These are phyloP conservation scores for Sebastes melanostomus DNA, from an alignment of 2,797 vertebrate species.

Conservation along the genomic window DNA sequence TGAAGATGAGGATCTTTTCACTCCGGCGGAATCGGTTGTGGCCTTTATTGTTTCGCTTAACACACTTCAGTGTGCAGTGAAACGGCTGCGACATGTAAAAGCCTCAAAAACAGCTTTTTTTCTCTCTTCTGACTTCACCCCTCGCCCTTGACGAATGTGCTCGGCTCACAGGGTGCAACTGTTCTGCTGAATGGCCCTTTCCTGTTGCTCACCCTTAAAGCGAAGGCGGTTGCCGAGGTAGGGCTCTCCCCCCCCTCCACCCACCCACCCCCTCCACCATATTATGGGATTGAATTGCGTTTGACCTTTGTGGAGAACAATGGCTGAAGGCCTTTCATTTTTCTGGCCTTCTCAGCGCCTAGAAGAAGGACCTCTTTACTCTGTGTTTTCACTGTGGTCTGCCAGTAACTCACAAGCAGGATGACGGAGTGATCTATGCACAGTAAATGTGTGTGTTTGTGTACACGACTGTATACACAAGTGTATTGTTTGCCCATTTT, in stretches of 20 bases:
- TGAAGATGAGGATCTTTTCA: slow-evolving; percentile 73
- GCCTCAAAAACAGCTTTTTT: slow-evolving; percentile 54
- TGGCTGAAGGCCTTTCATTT: slow-evolving; percentile 82
- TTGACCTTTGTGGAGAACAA: slow-evolving; percentile 87
- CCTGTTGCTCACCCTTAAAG: slow-evolving; percentile 78
- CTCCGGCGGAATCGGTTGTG: slow-evolving; percentile 49
- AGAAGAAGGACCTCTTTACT: slow-evolving; percentile 71
- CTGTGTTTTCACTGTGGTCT: slow-evolving; percentile 71
- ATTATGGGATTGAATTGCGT: slow-evolving; percentile 83
- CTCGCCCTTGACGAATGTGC: slow-evolving; percentile 77
- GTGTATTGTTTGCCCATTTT: slow-evolving; percentile 13
- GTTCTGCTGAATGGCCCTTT: slow-evolving; percentile 78
- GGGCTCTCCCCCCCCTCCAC: slow-evolving; percentile 31
- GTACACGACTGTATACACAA: slow-evolving; percentile 2
- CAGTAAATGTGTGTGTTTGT: slow-evolving; percentile 1
- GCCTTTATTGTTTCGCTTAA: slow-evolving; percentile 63
- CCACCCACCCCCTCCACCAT: slow-evolving; percentile 24
- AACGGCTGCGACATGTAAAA: slow-evolving; percentile 64
- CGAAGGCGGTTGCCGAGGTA: slow-evolving; percentile 66
- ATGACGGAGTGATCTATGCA: slow-evolving; percentile 54
- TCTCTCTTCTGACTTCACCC: slow-evolving; percentile 57
- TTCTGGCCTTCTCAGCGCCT: slow-evolving; percentile 74
- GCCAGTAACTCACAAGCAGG: slow-evolving; percentile 71
- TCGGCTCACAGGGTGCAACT: slow-evolving; percentile 70
- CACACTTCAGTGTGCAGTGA: slow-evolving; percentile 46